Evolutionary conservation across 1,140 invertebrate genomes (phyloP), one percentile per base, ranked within the genome.

Genomic region (Monomorium pharaonis): DNA sequence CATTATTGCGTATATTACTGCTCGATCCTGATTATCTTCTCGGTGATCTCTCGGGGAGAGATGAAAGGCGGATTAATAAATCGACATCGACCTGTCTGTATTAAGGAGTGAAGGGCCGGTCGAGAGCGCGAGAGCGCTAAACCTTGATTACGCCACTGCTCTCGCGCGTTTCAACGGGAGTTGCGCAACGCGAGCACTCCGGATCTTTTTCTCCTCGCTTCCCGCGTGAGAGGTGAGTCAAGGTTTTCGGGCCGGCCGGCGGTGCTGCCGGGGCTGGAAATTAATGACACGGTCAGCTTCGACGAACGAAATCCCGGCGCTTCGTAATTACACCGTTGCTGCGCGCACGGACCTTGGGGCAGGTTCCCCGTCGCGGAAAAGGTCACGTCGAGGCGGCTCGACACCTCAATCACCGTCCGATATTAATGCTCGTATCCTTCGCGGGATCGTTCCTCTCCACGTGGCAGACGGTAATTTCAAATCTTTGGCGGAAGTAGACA

Each of bases 161-260:
- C 51, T 56, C 24, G 33, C 63, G 49, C 63, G 63, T 51, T 80
- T 47, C 54, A n/a, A 9, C 60, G 60, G 63, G 37, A 6, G 7
- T 81, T 81, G 65, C 49, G 78, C 51, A 81, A 81, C 16, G 33
- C 16, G 33, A 14, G 21, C 16, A 63, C 69, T 75, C 54, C 7
- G 62, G 62, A 37, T 47, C n/a, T 60, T 37, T 27, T 78, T 9
- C 24, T 21, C 54, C 14, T 49, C 51, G 30, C 54, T 30, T 63
- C 44, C 18, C 18, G 37, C 27, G 33, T n/a, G n/a, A n/a, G n/a
- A n/a, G 18, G 37, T 58, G 78, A 81, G 78, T 72, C 78, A 81
- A 81, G 78, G 65, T 81, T 81, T 81, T 81, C 51, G 65, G 65
- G 65, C 37, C 78, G 51, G 18, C 49, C 27, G 63, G 37, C 16